A percentile compares a stretch with the other conserved stretches of the same genome.
Evolutionary conservation across 2,888 invertebrate genomes (phyloP).

Genomic region (Brenthis ino): DNA sequence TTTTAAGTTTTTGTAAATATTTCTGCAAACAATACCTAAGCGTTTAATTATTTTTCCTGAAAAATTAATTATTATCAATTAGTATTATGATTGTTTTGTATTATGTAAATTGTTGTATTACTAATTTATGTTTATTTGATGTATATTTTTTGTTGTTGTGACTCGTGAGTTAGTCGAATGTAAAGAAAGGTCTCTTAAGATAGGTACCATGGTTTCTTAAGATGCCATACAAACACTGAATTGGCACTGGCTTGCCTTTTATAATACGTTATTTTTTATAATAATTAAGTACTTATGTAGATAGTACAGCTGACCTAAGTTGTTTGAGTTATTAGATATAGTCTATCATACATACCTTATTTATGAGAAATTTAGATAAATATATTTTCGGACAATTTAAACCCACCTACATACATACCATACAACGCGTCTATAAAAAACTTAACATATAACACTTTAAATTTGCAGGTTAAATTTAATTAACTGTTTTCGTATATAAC

Average conservation of each 20-base stretch:
- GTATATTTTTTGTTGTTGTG: slow-evolving; percentile 76
- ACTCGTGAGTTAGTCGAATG: slow-evolving; percentile 60
- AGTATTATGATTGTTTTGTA: slow-evolving; percentile 80
- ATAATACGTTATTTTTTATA: slow-evolving; percentile 41
- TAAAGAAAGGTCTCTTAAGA: slow-evolving; percentile 51
- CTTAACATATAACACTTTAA: background rate
- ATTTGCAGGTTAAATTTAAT: background rate
- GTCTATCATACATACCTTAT: slow-evolving; percentile 22
- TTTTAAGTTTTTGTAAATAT: slow-evolving; percentile 79
- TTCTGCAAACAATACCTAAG: slow-evolving; percentile 60
- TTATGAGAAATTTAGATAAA: slow-evolving; percentile 29
- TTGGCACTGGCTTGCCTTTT: slow-evolving; percentile 65
- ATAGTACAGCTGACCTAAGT: slow-evolving; percentile 37
- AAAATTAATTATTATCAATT: slow-evolving; percentile 61
- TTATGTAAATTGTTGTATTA: slow-evolving; percentile 74
- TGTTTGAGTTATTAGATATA: slow-evolving; percentile 29
- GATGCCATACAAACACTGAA: slow-evolving; percentile 44
- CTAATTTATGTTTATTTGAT: slow-evolving; percentile 74
- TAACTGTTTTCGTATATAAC: background rate
- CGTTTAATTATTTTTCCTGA: slow-evolving; percentile 64
- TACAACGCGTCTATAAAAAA: slow-evolving; percentile 20
- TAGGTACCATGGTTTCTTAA: slow-evolving; percentile 50
- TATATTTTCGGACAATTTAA: slow-evolving; percentile 41
- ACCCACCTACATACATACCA: slow-evolving; percentile 39
- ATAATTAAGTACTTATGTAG: slow-evolving; percentile 44